Evolutionary conservation across 2,888 invertebrate species (phyloP), one percentile per base, ranked within the genome.

Genomic region (Clitarchus hookeri): DNA sequence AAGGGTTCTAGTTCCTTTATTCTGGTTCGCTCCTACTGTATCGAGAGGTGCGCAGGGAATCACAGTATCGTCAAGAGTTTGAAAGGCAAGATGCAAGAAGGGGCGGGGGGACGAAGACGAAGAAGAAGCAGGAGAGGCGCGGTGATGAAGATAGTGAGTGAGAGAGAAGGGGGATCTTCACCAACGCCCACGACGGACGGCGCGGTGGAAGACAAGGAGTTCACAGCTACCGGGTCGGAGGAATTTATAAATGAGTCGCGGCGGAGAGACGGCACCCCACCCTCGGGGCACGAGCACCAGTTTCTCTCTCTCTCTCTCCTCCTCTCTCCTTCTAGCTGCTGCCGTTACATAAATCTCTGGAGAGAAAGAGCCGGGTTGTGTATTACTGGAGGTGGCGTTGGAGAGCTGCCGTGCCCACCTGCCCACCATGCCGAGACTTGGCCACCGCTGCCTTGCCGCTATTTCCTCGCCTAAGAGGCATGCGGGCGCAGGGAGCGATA

Each of bases 181-280:
- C 65, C 1, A 65, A 16, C 23, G 23, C 65, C 65, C 19, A 16
- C 23, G n/a, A 16, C 23, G 65, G 8, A 11, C 13, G 23, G 23
- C 65, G 65, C 13, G 23, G 19, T n/a, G 65, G 65, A 65, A 65
- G 65, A 65, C 65, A 65, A 65, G 65, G 65, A 65, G 65, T 65
- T 65, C 65, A 65, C 65, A 65, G 65, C 65, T 65, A 65, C 65
- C n/a, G 65, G 65, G 23, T 65, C 65, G 65, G 65, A 65, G 65
- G 65, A 65, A 65, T 65, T 65, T 65, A 65, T 65, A 65, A 65
- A 65, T 65, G 65, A 65, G 65, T 65, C 65, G 65, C 65, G 65
- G 65, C 65, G 65, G 8, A 65, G 8, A 19, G 65, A n/a, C 65
- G 65, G 65, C n/a, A 2, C 65, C 65, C 8, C 65, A 3, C 23